phyloP scores from a whole-genome alignment of 2,113 vertebrate genomes.

The Paradisaea rubra region DNA sequence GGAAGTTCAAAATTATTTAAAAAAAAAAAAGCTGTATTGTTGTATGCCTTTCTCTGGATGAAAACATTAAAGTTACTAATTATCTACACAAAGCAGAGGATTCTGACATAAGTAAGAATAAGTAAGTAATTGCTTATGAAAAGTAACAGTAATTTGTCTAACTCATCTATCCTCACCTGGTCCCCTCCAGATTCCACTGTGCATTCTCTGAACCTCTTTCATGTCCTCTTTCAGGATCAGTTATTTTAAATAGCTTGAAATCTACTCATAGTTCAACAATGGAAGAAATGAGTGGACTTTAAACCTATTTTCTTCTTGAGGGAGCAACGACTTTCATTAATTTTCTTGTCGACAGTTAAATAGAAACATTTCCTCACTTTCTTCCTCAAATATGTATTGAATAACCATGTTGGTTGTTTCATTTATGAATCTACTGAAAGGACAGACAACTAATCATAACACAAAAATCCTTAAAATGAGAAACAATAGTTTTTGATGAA shows the following conservation, averaged over 20 bases:
- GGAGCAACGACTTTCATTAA: neutral
- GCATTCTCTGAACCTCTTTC: neutral
- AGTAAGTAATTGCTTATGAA: neutral
- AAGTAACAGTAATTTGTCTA: constrained; percentile 2
- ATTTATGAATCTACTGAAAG: neutral
- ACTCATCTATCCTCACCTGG: neutral
- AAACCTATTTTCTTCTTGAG: constrained; percentile 11
- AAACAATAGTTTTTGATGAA: neutral
- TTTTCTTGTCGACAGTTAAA: neutral
- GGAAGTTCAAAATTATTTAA: neutral
- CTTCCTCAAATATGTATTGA: neutral
- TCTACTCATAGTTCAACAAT: neutral
- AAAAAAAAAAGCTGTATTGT: neutral
- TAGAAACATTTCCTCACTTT: neutral
- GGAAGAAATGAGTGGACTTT: constrained; percentile 1
- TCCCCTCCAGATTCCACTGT: neutral
- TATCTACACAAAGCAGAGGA: neutral
- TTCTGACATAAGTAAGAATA: neutral
- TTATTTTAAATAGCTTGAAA: constrained; percentile 25
- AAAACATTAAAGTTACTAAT: neutral
- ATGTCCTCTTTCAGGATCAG: constrained; percentile 3
- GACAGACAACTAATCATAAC: neutral
- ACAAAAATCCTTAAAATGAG: neutral
- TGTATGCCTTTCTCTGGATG: neutral
- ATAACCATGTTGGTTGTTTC: neutral